These are phyloP conservation scores for Plutella xylostella DNA, from an alignment of 2,888 invertebrate genomes.

Conservation along the genomic window DNA sequence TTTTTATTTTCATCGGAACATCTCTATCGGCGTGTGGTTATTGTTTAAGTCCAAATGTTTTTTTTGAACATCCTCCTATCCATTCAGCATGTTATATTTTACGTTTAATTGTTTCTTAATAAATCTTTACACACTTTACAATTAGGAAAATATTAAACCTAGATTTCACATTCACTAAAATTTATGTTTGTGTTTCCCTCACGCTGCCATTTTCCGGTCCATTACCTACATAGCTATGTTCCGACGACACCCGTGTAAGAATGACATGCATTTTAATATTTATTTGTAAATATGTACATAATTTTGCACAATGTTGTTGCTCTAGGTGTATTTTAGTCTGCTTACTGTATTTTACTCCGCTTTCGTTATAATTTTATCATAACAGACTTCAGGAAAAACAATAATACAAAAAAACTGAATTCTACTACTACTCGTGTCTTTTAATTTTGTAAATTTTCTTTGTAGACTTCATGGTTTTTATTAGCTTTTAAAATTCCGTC, in stretches of 20 bases:
- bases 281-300: no score
- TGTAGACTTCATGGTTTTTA: no score
- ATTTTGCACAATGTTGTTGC: background rate
- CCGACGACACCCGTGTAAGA: constrained; percentile 77
- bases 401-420: no score
- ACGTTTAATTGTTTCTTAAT: constrained; percentile 18
- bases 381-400: background rate
- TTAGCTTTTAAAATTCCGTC: no score
- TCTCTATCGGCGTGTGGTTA: constrained; percentile 49
- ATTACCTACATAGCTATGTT: constrained; percentile 60
- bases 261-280: no score
- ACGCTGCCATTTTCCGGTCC: constrained; percentile 60
- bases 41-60: constrained; percentile 13
- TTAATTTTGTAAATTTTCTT: no score
- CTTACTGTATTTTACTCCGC: background rate
- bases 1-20: constrained; percentile 40
- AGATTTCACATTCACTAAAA: no score
- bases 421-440: no score
- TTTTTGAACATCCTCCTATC: no score
- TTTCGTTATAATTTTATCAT: background rate
- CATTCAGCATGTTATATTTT: no score
- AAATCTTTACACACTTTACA: background rate
- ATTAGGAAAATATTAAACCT: no score
- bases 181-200: constrained; percentile 25
- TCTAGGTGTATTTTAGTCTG: background rate